Conservation (phyloP, 1,140 invertebrate species). For the Nephotettix cincticeps region DNA sequence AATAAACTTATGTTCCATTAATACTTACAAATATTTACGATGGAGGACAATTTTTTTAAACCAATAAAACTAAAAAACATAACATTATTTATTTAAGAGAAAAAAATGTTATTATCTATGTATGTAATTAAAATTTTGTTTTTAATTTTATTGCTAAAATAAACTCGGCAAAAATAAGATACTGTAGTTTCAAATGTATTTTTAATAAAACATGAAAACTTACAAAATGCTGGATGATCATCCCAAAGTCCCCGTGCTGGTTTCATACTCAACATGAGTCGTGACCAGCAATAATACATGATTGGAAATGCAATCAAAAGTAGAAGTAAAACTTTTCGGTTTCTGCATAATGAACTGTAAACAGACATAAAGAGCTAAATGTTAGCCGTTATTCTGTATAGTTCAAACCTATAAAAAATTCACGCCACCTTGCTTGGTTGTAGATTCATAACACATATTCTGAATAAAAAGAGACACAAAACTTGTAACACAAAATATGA, state of each 20-base stretch:
- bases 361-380: no score
- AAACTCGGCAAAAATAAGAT: not conserved
- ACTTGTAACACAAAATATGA: no score
- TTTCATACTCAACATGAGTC: not conserved
- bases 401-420: no score
- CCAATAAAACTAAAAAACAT: not conserved
- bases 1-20: no score
- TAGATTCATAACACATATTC: no score
- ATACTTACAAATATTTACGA: not conserved
- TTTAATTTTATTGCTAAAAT: not conserved
- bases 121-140: not conserved
- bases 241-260: not conserved
- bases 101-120: not conserved
- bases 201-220: no score
- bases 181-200: not conserved
- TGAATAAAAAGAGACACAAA: no score
- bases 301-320: not conserved
- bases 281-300: not conserved
- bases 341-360: not conserved
- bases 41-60: not conserved
- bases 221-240: not conserved
- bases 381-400: no score
- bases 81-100: not conserved
- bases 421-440: no score
- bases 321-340: not conserved